These are phyloP conservation scores for Pteronotus mesoamericanus DNA, from an alignment of 2,797 vertebrate species.

Conservation along the genomic window DNA sequence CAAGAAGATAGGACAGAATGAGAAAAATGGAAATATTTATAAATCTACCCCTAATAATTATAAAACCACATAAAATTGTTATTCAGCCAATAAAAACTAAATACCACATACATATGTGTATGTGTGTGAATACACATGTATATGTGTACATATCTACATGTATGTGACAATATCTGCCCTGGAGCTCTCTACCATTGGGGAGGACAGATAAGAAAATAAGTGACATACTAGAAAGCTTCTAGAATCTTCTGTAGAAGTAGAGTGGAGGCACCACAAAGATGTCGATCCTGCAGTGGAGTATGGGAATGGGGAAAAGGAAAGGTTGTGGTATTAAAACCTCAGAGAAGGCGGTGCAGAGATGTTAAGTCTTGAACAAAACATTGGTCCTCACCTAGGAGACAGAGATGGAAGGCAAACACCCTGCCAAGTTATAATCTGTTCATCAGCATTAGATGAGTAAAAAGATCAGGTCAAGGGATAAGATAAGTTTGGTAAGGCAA, in stretches of 20 bases:
- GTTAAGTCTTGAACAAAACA: background rate
- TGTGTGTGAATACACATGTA: background rate
- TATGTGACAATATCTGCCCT: background rate
- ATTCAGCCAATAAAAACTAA: background rate
- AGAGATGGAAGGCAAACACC: background rate
- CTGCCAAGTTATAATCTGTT: background rate
- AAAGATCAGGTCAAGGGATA: background rate
- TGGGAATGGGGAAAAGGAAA: background rate
- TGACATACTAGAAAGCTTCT: background rate
- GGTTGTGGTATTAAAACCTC: background rate
- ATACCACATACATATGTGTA: background rate
- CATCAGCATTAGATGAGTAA: background rate
- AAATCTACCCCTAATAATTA: background rate
- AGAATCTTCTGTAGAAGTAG: background rate
- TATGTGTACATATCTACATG: background rate
- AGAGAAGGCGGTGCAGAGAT: background rate
- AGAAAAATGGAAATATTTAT: background rate
- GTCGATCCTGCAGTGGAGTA: background rate
- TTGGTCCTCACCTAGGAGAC: background rate
- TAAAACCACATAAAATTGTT: background rate
- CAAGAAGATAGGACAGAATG: background rate
- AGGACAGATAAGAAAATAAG: background rate
- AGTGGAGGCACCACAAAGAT: background rate
- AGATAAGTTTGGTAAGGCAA: background rate
- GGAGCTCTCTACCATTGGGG: background rate